Percentiles rank a stretch among this genome's conserved stretches.
phyloP scores from a whole-genome alignment of 2,888 invertebrate genomes.

The Formica aserva region DNA sequence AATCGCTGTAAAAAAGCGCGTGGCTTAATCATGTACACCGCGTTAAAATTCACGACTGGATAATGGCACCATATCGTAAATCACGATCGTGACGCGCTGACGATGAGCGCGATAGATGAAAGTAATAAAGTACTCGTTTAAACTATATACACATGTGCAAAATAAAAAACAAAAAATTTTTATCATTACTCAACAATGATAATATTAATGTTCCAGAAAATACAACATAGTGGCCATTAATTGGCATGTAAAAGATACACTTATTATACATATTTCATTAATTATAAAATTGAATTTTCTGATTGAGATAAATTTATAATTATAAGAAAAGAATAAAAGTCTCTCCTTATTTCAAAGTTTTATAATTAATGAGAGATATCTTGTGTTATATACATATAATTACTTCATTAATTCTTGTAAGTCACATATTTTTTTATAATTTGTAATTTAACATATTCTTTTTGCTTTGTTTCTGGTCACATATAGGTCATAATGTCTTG shows the following conservation, averaged over 20 bases:
- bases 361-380: background rate
- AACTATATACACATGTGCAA: background rate
- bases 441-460: no score
- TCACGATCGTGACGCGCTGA: slow-evolving; percentile 44
- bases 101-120: slow-evolving; percentile 24
- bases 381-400: background rate
- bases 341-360: background rate
- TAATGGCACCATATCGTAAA: slow-evolving; percentile 49
- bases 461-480: no score
- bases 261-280: background rate
- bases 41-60: slow-evolving; percentile 46
- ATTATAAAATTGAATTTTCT: background rate
- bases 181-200: background rate
- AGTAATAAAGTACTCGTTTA: slow-evolving; percentile 25
- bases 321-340: background rate
- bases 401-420: background rate
- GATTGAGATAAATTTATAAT: background rate
- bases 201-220: background rate
- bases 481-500: no score
- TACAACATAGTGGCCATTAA: background rate
- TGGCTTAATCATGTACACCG: slow-evolving; percentile 22
- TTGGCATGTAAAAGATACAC: background rate
- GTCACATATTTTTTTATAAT: no score
- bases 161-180: background rate
- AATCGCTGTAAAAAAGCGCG: slow-evolving; percentile 23